Conservation (phyloP, 2,888 invertebrate species). For the Diarsia mendica region DNA sequence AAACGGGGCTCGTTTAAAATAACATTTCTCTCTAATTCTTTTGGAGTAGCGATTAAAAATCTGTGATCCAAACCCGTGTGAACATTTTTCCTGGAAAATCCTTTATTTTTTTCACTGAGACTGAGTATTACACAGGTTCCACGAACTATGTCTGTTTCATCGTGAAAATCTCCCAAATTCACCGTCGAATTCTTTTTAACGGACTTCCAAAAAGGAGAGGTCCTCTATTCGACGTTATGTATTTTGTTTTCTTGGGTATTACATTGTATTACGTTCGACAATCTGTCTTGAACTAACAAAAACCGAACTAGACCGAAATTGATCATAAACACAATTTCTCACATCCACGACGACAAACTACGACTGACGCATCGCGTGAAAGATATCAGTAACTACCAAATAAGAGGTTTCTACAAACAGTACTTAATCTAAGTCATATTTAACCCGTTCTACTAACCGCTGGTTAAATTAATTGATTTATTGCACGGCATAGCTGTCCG, state of each 20-base stretch:
- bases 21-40: background rate
- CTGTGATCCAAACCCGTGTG: too few species aligned
- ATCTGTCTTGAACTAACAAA: background rate
- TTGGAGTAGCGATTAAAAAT: background rate
- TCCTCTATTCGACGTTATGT: too few species aligned
- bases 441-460: conserved; percentile 63
- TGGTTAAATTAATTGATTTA: conserved; percentile 79
- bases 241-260: too few species aligned
- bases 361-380: conserved; percentile 3
- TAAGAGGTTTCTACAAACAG: conserved; percentile 31
- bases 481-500: conserved; percentile 71
- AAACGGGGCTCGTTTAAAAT: background rate
- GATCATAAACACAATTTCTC: background rate
- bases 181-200: background rate
- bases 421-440: conserved; percentile 36
- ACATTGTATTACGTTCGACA: background rate
- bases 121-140: background rate
- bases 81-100: background rate
- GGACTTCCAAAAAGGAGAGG: too few species aligned
- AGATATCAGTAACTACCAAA: conserved; percentile 27
- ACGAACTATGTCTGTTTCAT: background rate
- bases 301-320: background rate
- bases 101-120: background rate
- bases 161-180: background rate
- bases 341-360: background rate